phyloP scores from a whole-genome alignment of 2,797 vertebrate species.

The Scolopax bukidnonensis region DNA sequence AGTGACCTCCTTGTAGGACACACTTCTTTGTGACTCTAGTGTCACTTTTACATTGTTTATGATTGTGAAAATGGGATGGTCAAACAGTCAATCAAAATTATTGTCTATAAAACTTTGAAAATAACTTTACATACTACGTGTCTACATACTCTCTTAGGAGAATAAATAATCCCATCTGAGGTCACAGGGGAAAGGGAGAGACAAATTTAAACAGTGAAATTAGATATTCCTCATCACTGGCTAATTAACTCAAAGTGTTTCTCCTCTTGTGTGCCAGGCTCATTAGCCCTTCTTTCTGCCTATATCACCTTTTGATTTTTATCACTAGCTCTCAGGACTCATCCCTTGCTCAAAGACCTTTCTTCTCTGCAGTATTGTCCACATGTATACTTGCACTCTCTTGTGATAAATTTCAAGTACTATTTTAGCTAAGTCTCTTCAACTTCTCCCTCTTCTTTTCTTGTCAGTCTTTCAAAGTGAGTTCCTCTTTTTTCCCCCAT shows the following conservation, averaged over 20 bases:
- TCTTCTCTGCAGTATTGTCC: not conserved
- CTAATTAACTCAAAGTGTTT: not conserved
- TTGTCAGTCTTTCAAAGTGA: not conserved
- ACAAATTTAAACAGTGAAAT: not conserved
- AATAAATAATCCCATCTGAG: not conserved
- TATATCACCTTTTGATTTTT: not conserved
- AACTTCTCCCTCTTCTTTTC: not conserved
- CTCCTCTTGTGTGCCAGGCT: not conserved
- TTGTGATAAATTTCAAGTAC: not conserved
- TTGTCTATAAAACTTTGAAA: not conserved
- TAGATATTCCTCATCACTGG: not conserved
- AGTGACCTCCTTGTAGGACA: not conserved
- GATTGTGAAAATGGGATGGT: not conserved
- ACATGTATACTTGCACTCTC: fast-evolving
- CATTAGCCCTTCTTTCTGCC: not conserved
- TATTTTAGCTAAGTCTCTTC: not conserved
- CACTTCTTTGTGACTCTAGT: not conserved
- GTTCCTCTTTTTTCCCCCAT: fast-evolving
- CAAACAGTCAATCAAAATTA: not conserved
- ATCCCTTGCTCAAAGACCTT: not conserved
- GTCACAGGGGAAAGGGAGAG: not conserved
- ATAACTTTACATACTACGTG: not conserved
- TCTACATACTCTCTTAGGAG: not conserved
- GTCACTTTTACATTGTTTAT: not conserved
- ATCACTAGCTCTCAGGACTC: not conserved